phyloP scores from a whole-genome alignment of 2,113 vertebrate species.

The Istiophorus platypterus region DNA sequence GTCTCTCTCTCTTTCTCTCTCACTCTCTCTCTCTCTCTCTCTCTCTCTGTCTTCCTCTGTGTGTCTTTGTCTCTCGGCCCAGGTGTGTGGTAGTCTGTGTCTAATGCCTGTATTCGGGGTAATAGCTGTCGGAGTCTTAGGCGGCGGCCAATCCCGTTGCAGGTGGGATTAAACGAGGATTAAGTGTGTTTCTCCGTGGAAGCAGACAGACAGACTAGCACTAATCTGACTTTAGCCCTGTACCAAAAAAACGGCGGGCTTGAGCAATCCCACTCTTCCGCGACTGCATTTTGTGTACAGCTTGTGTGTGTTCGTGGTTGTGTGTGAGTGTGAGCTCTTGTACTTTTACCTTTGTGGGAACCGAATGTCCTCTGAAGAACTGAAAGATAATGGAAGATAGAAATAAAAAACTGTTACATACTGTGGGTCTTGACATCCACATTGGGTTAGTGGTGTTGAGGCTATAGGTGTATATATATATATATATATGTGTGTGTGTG shows the following conservation, averaged over 20 bases:
- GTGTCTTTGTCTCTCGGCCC: slow-evolving; percentile 26
- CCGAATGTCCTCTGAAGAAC: slow-evolving; percentile 21
- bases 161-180: slow-evolving; percentile 74
- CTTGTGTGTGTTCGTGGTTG: slow-evolving; percentile 18
- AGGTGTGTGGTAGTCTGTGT: slow-evolving; percentile 66
- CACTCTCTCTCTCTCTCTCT: neutral
- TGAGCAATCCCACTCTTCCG: slow-evolving; percentile 64
- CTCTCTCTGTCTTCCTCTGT: neutral
- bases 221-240: slow-evolving; percentile 77
- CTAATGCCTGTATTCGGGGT: slow-evolving; percentile 44
- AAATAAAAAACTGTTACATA: neutral
- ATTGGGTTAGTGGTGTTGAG: slow-evolving; percentile 23
- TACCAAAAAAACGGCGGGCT: slow-evolving; percentile 57
- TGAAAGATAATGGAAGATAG: slow-evolving; percentile 14
- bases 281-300: slow-evolving; percentile 34
- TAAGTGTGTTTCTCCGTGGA: slow-evolving; percentile 74
- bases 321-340: slow-evolving; percentile 16
- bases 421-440: slow-evolving; percentile 1
- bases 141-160: slow-evolving; percentile 66
- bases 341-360: slow-evolving; percentile 40
- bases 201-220: slow-evolving; percentile 74
- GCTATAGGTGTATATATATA: neutral
- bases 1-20: neutral
- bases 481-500: too few species aligned
- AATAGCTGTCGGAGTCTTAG: slow-evolving; percentile 62